Evolutionary conservation across 1,140 invertebrate species (phyloP).

Genomic region (Chionoecetes opilio): DNA sequence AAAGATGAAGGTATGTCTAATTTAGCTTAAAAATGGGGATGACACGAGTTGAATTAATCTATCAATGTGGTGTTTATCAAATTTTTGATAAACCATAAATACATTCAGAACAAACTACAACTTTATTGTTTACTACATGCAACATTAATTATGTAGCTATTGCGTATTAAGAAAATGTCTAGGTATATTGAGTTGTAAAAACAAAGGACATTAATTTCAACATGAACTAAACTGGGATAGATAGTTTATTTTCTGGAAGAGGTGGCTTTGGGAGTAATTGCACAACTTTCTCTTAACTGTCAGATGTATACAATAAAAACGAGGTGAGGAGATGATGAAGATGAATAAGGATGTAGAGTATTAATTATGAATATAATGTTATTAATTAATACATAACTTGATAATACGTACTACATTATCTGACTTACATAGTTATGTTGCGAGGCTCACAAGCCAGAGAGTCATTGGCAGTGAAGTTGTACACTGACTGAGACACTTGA

Average conservation of each 20-base stretch:
- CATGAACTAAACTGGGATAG: neutral
- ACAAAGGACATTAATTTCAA: no score
- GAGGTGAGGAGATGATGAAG: neutral
- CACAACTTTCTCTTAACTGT: neutral
- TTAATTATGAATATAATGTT: neutral
- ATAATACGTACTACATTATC: neutral
- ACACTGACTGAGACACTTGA: conserved; percentile 65
- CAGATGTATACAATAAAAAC: neutral
- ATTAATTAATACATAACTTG: neutral
- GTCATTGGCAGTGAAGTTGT: conserved; percentile 80
- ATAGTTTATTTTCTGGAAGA: neutral
- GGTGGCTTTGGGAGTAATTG: neutral
- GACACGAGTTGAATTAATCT: no score
- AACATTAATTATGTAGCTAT: no score
- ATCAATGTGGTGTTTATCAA: no score
- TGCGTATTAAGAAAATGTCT: no score
- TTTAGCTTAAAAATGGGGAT: no score
- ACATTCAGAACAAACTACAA: no score
- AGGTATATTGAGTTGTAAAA: no score
- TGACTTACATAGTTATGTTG: conserved; percentile 79
- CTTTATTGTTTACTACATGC: no score
- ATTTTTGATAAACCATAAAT: no score
- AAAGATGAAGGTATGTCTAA: no score
- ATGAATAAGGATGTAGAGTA: neutral
- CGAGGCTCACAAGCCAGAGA: conserved; percentile 76